Evolutionary conservation across 2,113 vertebrate species (phyloP), one percentile per base, ranked within the genome.

Genomic region (Urocynchramus pylzowi): DNA sequence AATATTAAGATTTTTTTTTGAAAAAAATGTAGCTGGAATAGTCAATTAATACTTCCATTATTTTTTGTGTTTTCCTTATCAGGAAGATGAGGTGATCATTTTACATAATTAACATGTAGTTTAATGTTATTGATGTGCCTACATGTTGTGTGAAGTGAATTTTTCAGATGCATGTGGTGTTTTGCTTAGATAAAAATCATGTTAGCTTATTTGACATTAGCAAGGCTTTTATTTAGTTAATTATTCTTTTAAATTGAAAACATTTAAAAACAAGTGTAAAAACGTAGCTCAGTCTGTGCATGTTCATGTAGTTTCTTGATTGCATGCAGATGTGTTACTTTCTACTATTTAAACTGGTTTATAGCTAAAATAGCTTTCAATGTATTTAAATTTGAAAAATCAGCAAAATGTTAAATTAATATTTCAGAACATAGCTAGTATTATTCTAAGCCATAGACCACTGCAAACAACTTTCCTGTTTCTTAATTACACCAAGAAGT

Each of bases 81-180:
- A 99, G 99, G 99, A 99, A 94, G 98, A 99, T 92, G 98, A 99
- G 99, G 99, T 99, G 99, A 99, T 97, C 83, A 96, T 97, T 98
- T 96, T 97, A 89, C 93, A 94, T 98, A 95, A 96, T 95, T 96
- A 93, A 94, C 95, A 85, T 87, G 94, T 97, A 95, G 74, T 94
- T 97, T 97, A 89, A 95, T 96, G 95, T 78, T 93, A 94, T 76
- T 97, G 81, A 95, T 97, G 94, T 98, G 93, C 95, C 65, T 97
- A 95, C 65, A 91, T 97, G 89, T 84, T 97, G 95, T 97, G 97
- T 98, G 96, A 95, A 84, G 97, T 98, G 96, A 97, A 84, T 96
- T 97, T 97, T 97, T 97, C 96, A 98, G 84, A 94, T 98, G 95
- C 97, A 97, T 98, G 98, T 89, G 84, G 89, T 97, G 95, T 96